Evolutionary conservation across 2,888 invertebrate genomes (phyloP).

Genomic region (Andrena minutula): DNA sequence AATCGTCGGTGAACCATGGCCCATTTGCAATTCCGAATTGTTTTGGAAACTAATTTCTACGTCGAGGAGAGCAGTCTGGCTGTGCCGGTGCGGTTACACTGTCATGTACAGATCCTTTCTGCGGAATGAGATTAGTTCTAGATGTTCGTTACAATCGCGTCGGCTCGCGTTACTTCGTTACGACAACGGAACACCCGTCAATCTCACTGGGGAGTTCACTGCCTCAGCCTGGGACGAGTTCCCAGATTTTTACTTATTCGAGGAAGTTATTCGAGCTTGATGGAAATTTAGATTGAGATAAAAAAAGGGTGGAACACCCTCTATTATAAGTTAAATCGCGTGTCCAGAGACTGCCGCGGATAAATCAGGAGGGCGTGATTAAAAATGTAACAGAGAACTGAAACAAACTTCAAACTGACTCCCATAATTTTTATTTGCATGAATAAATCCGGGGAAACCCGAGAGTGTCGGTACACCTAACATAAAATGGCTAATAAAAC

Average conservation of each 20-base stretch:
- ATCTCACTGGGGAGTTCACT: slow-evolving; percentile 54
- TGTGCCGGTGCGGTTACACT: slow-evolving; percentile 65
- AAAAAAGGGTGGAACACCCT: slow-evolving; percentile 7
- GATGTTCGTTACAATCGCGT: slow-evolving; percentile 69
- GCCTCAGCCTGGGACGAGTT: slow-evolving; percentile 39
- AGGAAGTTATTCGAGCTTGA: slow-evolving; percentile 30
- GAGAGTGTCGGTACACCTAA: too few species aligned
- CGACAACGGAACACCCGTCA: slow-evolving; percentile 46
- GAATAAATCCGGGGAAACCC: too few species aligned
- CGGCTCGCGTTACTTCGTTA: slow-evolving; percentile 61
- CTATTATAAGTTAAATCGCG: slow-evolving; percentile 49
- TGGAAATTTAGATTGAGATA: slow-evolving; percentile 57
- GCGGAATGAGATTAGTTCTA: slow-evolving; percentile 80
- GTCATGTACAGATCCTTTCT: slow-evolving; percentile 70
- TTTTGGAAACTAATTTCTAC: slow-evolving; percentile 71
- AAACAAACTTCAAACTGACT: not conserved
- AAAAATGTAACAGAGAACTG: not conserved
- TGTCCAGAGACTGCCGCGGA: not conserved
- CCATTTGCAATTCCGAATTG: slow-evolving; percentile 69
- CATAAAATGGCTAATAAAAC: too few species aligned
- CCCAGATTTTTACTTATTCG: slow-evolving; percentile 62
- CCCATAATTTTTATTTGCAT: too few species aligned
- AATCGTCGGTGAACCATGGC: slow-evolving; percentile 23
- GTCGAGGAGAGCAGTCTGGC: slow-evolving; percentile 37
- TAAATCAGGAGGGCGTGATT: not conserved